Base-by-base conservation (phyloP, 2,797 vertebrate species). In the Sparus aurata region DNA sequence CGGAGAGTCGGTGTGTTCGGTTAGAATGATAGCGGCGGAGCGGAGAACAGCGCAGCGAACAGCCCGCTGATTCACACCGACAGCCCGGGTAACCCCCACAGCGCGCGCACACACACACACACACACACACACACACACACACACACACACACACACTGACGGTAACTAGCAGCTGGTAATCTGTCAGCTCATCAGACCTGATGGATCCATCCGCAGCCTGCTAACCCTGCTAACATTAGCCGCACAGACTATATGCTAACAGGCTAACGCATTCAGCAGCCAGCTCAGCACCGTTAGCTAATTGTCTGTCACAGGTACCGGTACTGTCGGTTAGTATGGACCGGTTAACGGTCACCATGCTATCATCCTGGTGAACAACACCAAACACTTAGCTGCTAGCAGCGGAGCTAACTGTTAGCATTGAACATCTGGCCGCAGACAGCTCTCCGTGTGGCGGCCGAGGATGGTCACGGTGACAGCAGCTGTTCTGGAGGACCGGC, bases 401-500 rank as follows among this genome's bases (percentile, higher is more conserved):
- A 22, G 45, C 58, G 34, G 59, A 84, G 83, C 70, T 82, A 80
- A 27, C 0, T 0, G 69, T 4, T 46, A 83, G 62, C 83, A 8
- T 62, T 62, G 18, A 74, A 82, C 87, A 64, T 83, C 78, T 73
- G 80, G 66, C 61, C 53, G 65, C 69, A 46, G 61, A 20, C 30
- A 20, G 69, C 58, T 23, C 62, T 57, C 53, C 41, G 18, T 5
- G 65, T 8, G 38, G 79, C 75, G 38, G 74, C 76, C 72, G 83
- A 90, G 65, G 79, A 92, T 92, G 91, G 63, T 91, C 69, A 61
- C 77, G 64, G 76, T 58, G 87, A 67, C 84, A 20, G 65, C 75
- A 27, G 77, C 87, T 75, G 83, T 52, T 69, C 50, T 53, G 80
- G 79, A 83, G 85, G 77, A 73, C n/a, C 65, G 70, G 45, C 75